Evolutionary conservation across 2,113 vertebrate species (phyloP).

Genomic region (Rhineura floridana): DNA sequence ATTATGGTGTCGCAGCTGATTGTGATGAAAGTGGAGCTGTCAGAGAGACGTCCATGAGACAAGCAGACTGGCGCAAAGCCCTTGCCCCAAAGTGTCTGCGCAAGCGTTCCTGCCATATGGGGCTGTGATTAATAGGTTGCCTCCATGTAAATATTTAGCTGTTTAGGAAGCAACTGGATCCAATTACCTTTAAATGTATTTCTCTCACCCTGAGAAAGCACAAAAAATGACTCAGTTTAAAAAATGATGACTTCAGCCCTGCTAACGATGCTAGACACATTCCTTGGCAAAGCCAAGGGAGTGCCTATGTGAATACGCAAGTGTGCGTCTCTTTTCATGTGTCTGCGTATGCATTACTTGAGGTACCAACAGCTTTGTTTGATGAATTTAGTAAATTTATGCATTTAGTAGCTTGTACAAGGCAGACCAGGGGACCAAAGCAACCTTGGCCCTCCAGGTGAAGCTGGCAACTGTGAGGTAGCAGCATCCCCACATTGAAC

Average conservation of each 20-base stretch:
- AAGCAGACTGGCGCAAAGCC: slow-evolving; percentile 55
- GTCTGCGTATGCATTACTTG: neutral
- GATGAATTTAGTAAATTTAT: neutral
- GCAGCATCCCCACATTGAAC: neutral
- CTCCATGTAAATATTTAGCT: slow-evolving; percentile 73
- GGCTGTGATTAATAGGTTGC: slow-evolving; percentile 59
- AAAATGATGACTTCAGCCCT: slow-evolving; percentile 11
- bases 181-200: slow-evolving; percentile 68
- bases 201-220: slow-evolving; percentile 51
- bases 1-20: slow-evolving; percentile 75
- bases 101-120: slow-evolving; percentile 64
- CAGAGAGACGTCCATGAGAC: slow-evolving; percentile 71
- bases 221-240: slow-evolving; percentile 2
- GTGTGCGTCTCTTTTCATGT: neutral
- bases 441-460: neutral
- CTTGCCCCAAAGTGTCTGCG: slow-evolving; percentile 54
- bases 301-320: neutral
- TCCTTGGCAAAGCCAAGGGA: slow-evolving; percentile 21
- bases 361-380: neutral
- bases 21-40: slow-evolving; percentile 75
- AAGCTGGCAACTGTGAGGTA: neutral
- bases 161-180: slow-evolving; percentile 68
- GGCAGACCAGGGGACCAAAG: neutral
- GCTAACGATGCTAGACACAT: slow-evolving; percentile 33
- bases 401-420: neutral